Evolutionary conservation across 2,113 vertebrate genomes (phyloP), one percentile per base, ranked within the genome.

Genomic region (Trichomycterus rosablanca): DNA sequence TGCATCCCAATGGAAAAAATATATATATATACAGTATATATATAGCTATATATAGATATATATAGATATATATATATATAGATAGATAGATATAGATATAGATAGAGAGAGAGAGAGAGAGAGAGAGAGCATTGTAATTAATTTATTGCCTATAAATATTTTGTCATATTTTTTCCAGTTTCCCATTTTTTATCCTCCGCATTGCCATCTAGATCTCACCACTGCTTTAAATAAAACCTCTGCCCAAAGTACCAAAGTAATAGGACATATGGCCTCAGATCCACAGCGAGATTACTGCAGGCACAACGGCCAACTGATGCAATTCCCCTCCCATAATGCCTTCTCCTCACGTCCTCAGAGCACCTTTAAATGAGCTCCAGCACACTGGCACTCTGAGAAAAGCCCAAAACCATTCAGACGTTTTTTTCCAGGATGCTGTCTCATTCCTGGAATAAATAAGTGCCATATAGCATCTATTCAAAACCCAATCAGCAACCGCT

Each of bases 181-280:
- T n/a, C n/a, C n/a, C n/a, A n/a, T n/a, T n/a, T n/a, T n/a, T n/a
- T n/a, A n/a, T n/a, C n/a, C n/a, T n/a, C n/a, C n/a, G n/a, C n/a
- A n/a, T n/a, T n/a, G n/a, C 19, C 18, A 66, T 59, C 16, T 35
- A 51, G 68, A 75, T 77, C 73, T 83, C 75, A 71, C 44, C 60
- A 71, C 71, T 35, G 54, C 66, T 86, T 80, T 88, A 84, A 87
- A 86, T 87, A 86, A 86, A 84, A 81, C 70, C 68, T 71, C 20
- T 72, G 76, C 67, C 64, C 57, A 64, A 74, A 68, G 71, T 81
- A 77, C 72, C 61, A 53, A 67, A 84, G 86, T 86, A 82, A 83
- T 83, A 51, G 68, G 70, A 83, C 85, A 86, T 86, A 82, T 85
- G 84, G 75, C 66, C 22, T 77, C 39, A 77, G 78, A 84, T 85